Evolutionary conservation across 2,888 invertebrate species (phyloP).

Genomic region (Scaptomyza reducta): DNA sequence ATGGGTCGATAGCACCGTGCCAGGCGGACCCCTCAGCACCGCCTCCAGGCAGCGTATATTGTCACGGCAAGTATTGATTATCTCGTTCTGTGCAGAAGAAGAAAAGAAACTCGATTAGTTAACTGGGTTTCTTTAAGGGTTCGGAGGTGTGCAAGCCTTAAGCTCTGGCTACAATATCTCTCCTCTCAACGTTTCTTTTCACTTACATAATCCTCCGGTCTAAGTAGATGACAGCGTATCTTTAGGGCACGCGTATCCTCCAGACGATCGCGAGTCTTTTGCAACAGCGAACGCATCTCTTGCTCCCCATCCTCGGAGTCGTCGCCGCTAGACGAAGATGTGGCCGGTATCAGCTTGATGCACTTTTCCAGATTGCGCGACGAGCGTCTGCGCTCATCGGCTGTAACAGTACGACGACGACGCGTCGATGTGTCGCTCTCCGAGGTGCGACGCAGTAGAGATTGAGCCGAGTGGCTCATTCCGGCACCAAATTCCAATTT

Average conservation of each 20-base stretch:
- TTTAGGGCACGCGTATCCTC: constrained; percentile 84
- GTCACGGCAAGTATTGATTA: constrained; percentile 93
- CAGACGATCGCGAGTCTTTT: constrained; percentile 82
- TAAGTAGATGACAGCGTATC: constrained; percentile 83
- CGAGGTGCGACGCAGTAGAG: constrained; percentile 82
- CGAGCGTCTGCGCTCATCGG: constrained; percentile 83
- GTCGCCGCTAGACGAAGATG: constrained; percentile 83
- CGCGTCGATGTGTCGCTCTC: constrained; percentile 83
- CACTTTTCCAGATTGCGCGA: constrained; percentile 83
- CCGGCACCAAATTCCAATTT: constrained; percentile 81
- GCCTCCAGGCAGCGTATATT: constrained; percentile 92
- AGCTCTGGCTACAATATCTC: too few species aligned
- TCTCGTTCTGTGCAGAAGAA: constrained; percentile 88
- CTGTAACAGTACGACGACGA: constrained; percentile 80
- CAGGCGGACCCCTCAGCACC: constrained; percentile 86
- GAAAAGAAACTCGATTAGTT: constrained; percentile 2
- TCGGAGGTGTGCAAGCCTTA: not conserved
- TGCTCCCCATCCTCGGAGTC: constrained; percentile 83
- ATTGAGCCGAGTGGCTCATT: constrained; percentile 83
- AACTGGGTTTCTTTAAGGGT: not conserved
- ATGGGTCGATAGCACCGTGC: constrained; percentile 85
- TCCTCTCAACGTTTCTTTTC: not conserved
- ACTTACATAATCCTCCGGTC: constrained; percentile 85
- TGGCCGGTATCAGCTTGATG: constrained; percentile 82
- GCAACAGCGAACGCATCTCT: constrained; percentile 83